Evolutionary conservation across 2,113 vertebrate species (phyloP), one percentile per base, ranked within the genome.

Genomic region (Sciurus niger): DNA sequence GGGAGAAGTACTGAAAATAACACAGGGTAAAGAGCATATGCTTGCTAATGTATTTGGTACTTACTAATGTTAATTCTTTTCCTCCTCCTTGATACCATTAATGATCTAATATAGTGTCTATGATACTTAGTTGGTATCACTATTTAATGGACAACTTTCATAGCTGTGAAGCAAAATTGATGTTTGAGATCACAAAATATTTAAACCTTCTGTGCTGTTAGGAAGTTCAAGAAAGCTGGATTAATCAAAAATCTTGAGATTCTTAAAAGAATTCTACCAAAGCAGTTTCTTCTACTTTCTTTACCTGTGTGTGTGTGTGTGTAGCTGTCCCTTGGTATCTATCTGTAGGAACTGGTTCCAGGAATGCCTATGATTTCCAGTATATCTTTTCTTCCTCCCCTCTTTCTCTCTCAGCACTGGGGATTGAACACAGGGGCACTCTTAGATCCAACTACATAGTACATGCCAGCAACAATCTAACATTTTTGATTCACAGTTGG

Each of bases 51-150:
- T 73, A 25, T 74, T 34, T 89, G 25, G 58, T 67, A 37, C 32
- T 65, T 58, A 60, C 28, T 80, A 73, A 68, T 63, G 7, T 78
- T 43, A 79, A 37, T 68, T 90, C 24, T 3, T 20, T 88, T 94
- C 46, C 30, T 72, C n/a, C 46, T 72, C n/a, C 37, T 91, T 84
- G 65, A 96, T 43, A 68, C 80, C 63, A 80, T 88, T 68, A 70
- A 20, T 55, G 53, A 88, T 70, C n/a, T 77, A 63, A 40, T 53
- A 53, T 37, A 18, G 46, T 74, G 34, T 93, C 58, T 77, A 14
- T 46, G 82, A 43, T 53, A 83, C 43, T 96, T 78, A 18, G 11
- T 86, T 72, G 63, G 46, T n/a, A 30, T 48, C 76, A 32, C 11
- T 48, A 37, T 78, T n/a, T 63, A 83, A 30, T 34, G n/a, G 37